Conservation (phyloP, 1,140 invertebrate genomes). For the Meloidogyne chitwoodi region DNA sequence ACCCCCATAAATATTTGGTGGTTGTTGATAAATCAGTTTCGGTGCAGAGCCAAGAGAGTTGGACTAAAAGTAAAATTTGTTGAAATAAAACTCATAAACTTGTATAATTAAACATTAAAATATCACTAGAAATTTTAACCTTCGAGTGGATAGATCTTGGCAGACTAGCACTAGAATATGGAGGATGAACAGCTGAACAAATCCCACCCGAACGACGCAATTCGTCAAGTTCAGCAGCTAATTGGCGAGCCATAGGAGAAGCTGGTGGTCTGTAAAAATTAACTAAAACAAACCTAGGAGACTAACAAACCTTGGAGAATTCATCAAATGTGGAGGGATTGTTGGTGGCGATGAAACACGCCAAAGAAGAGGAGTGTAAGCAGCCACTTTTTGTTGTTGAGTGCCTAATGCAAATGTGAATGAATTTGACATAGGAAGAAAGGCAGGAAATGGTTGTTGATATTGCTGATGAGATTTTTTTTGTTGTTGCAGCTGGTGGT, state of each 20-base stretch:
- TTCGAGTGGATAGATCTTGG: conserved; percentile 51
- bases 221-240: conserved; percentile 60
- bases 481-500: not conserved
- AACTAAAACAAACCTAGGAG: not conserved
- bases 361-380: conserved; percentile 24
- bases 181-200: conserved; percentile 28
- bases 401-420: not conserved
- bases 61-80: too few species aligned
- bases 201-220: conserved; percentile 42
- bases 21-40: not conserved
- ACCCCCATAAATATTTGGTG: not conserved
- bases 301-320: not conserved
- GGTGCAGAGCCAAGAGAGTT: conserved; percentile 4
- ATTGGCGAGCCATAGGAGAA: conserved; percentile 54
- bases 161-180: conserved; percentile 48
- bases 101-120: not conserved
- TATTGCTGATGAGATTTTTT: not conserved
- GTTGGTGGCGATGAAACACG: not conserved
- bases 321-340: conserved; percentile 10
- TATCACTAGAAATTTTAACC: conserved; percentile 7
- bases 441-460: not conserved
- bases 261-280: conserved; percentile 42
- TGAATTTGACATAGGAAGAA: not conserved
- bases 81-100: too few species aligned
- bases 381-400: not conserved